These are phyloP conservation scores for Hapalemur alaotrensis DNA, from an alignment of 2,797 vertebrate species.

Conservation along the genomic window DNA sequence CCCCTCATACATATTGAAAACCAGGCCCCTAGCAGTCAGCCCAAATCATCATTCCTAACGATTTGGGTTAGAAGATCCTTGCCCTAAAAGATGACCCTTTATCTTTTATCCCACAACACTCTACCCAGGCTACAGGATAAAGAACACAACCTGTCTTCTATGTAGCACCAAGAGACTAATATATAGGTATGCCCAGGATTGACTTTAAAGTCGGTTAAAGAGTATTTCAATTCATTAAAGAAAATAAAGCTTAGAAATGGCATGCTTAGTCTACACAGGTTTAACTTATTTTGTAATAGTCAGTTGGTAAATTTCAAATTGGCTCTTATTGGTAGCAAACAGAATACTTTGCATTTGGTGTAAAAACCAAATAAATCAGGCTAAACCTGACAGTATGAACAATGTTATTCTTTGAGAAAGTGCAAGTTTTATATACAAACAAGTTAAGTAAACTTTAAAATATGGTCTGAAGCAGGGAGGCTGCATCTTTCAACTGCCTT, in stretches of 20 bases:
- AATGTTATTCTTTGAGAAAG: slow-evolving; percentile 79
- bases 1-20: not conserved
- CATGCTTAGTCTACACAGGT: not conserved
- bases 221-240: not conserved
- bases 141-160: too few relatives aligned
- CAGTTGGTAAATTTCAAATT: not conserved
- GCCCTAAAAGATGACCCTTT: not conserved
- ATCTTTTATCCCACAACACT: not conserved
- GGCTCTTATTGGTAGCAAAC: not conserved
- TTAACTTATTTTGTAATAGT: not conserved
- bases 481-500: not conserved
- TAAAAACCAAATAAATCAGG: not conserved
- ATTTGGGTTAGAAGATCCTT: not conserved
- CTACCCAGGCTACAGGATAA: too few relatives aligned
- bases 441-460: slow-evolving; percentile 79
- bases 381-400: slow-evolving; percentile 10
- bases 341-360: not conserved
- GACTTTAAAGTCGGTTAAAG: not conserved
- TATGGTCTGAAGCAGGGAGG: slow-evolving; percentile 69
- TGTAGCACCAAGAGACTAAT: too few relatives aligned
- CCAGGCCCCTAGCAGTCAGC: not conserved
- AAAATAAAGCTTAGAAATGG: not conserved
- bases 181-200: not conserved
- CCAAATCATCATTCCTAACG: not conserved
- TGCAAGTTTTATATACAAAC: slow-evolving; percentile 82